These are phyloP conservation scores for Epizoanthus illoricatus DNA, from an alignment of 92 coral and sea anemone species.

Conservation along the genomic window DNA sequence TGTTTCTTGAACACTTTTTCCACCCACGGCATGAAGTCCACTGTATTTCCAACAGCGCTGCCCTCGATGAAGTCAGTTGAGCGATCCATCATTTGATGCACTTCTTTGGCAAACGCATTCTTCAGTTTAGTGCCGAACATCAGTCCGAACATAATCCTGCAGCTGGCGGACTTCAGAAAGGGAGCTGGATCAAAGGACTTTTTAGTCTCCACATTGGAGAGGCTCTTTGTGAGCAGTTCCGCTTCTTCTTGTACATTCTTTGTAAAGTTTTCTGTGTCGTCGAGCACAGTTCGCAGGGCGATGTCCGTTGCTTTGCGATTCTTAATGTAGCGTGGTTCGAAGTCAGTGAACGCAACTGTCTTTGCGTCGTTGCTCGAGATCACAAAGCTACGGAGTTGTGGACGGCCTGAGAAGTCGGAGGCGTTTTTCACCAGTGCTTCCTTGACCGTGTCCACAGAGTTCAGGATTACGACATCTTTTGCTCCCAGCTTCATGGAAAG, in stretches of 20 bases:
- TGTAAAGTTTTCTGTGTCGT: constrained; percentile 67
- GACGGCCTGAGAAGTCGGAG: constrained; percentile 92
- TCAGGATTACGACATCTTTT: constrained; percentile 84
- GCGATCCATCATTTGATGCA: constrained; percentile 70
- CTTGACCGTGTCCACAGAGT: constrained; percentile 83
- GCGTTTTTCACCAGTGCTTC: constrained; percentile 89
- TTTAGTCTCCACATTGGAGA: constrained; percentile 59
- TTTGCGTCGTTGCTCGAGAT: constrained; percentile 79
- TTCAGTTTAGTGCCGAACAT: constrained; percentile 81
- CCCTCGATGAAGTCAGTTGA: constrained; percentile 86
- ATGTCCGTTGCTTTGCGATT: constrained; percentile 85
- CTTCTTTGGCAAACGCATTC: constrained; percentile 66
- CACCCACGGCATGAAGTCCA: constrained; percentile 97
- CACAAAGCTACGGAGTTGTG: constrained; percentile 82
- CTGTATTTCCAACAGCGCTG: constrained; percentile 85
- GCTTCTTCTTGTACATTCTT: constrained; percentile 64
- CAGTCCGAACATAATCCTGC: constrained; percentile 73
- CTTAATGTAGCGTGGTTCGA: constrained; percentile 75
- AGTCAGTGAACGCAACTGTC: constrained; percentile 87
- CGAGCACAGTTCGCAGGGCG: constrained; percentile 77
- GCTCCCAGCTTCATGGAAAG: constrained; percentile 90
- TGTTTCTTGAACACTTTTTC: constrained; percentile 70
- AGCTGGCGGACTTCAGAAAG: constrained; percentile 54
- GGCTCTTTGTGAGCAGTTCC: constrained; percentile 61
- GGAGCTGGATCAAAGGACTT: constrained; percentile 77